These are phyloP conservation scores for Cryptocheilus praepositus DNA, from an alignment of 2,888 invertebrate species.

Conservation along the genomic window DNA sequence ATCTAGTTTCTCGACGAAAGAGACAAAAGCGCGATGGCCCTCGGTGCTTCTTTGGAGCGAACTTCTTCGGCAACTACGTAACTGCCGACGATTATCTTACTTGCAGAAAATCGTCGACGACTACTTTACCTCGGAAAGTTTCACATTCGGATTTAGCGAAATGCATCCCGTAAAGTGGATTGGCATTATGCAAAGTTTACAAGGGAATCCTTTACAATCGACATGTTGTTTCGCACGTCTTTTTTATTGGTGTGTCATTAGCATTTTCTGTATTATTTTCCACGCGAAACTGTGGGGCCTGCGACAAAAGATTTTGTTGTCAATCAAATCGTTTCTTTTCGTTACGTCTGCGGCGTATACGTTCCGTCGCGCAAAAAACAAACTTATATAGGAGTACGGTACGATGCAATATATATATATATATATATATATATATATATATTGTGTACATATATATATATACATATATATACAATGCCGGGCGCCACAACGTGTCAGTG, in stretches of 20 bases:
- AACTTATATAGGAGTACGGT: neutral
- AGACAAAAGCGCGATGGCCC: constrained; percentile 23
- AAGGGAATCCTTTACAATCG: too few relatives aligned
- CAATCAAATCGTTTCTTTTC: too few relatives aligned
- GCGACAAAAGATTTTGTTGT: too few relatives aligned
- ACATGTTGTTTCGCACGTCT: too few relatives aligned
- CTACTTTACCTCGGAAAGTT: neutral
- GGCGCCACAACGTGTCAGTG: constrained; percentile 24
- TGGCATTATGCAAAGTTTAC: too few relatives aligned
- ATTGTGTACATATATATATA: too few relatives aligned
- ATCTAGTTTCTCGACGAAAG: constrained; percentile 57
- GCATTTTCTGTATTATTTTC: too few relatives aligned
- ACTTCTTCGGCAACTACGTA: constrained; percentile 17
- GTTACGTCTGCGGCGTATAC: too few relatives aligned
- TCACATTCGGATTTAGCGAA: constrained; percentile 5
- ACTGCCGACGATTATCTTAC: constrained; percentile 34
- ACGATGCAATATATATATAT: neutral
- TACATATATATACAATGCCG: constrained; percentile 1
- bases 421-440: too few relatives aligned
- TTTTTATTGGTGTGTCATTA: too few relatives aligned
- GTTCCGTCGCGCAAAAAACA: too few relatives aligned
- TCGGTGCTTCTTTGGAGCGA: constrained; percentile 25
- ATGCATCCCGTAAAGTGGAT: constrained; percentile 14
- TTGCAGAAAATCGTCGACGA: constrained; percentile 26
- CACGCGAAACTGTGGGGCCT: too few relatives aligned